Evolutionary conservation across 53 echinoderm and acorn worm genomes (phyloP).

Genomic region (Hippasteria phrygiana): DNA sequence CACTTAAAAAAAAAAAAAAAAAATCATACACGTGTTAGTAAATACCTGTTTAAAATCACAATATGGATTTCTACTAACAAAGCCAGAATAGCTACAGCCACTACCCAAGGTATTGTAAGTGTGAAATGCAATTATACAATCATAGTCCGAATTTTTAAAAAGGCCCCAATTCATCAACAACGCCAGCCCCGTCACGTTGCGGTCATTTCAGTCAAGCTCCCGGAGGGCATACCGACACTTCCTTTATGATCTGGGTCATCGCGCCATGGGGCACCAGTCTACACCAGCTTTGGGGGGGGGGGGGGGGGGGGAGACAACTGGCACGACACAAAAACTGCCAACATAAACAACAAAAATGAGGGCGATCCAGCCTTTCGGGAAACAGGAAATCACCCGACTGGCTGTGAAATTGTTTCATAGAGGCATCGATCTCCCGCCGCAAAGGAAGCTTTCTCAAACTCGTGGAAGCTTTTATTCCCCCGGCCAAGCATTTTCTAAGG

Average conservation of each 20-base stretch:
- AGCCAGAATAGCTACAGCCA: too few species aligned
- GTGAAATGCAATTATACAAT: too few species aligned
- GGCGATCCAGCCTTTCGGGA: background rate
- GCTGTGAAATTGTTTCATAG: constrained; percentile 46
- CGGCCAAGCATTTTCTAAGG: background rate
- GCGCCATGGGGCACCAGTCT: background rate
- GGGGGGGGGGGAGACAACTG: too few species aligned
- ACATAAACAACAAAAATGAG: background rate
- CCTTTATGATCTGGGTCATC: background rate
- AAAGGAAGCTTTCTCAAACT: background rate
- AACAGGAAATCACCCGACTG: constrained; percentile 29
- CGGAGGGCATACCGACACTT: background rate
- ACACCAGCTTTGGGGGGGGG: background rate
- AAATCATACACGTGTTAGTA: too few species aligned
- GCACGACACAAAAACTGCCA: background rate
- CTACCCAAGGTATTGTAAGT: too few species aligned
- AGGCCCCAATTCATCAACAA: too few species aligned
- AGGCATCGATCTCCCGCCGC: constrained; percentile 16
- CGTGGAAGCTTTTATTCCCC: background rate
- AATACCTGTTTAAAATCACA: too few species aligned
- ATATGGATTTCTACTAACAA: too few species aligned
- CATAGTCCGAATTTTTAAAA: too few species aligned
- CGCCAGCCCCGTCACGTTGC: too few species aligned
- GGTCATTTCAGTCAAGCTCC: background rate
- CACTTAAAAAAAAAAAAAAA: too few species aligned